Percentiles rank a stretch among this genome's conserved stretches.
phyloP scores from a whole-genome alignment of 2,113 vertebrate genomes.

The Eira barbara region DNA sequence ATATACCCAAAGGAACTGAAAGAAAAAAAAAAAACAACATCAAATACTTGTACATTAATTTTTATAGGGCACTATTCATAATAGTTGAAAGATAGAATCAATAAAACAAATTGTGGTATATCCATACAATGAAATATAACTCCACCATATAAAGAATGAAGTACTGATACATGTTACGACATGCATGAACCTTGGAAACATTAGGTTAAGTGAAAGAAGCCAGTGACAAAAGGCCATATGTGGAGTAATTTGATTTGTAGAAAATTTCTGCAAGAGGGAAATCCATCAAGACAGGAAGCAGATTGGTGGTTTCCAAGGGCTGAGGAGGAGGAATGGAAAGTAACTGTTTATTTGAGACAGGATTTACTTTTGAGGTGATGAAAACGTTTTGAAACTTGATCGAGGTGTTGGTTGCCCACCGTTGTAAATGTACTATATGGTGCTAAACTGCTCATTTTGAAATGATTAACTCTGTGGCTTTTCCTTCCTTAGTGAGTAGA shows the following conservation, averaged over 20 bases:
- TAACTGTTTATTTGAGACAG: too few relatives aligned
- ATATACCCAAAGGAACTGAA: background rate
- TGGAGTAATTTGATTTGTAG: background rate
- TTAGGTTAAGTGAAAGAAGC: background rate
- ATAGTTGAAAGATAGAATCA: background rate
- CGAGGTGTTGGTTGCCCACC: background rate
- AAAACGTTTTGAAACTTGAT: background rate
- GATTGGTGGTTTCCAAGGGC: background rate
- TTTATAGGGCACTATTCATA: background rate
- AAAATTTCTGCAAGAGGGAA: background rate
- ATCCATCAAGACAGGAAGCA: background rate
- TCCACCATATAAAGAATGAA: background rate
- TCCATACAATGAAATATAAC: background rate
- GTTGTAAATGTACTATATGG: background rate
- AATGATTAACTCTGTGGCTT: background rate
- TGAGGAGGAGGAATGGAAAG: background rate
- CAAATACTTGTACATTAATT: background rate
- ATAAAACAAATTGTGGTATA: background rate
- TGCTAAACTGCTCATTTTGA: background rate
- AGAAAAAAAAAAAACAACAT: background rate
- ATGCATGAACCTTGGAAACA: background rate
- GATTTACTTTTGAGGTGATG: background rate
- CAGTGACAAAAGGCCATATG: background rate
- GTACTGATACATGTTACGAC: too few relatives aligned
- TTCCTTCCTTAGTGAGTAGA: background rate